Conservation (phyloP, 2,797 vertebrate genomes). For the Micropoecilia bifurca region DNA sequence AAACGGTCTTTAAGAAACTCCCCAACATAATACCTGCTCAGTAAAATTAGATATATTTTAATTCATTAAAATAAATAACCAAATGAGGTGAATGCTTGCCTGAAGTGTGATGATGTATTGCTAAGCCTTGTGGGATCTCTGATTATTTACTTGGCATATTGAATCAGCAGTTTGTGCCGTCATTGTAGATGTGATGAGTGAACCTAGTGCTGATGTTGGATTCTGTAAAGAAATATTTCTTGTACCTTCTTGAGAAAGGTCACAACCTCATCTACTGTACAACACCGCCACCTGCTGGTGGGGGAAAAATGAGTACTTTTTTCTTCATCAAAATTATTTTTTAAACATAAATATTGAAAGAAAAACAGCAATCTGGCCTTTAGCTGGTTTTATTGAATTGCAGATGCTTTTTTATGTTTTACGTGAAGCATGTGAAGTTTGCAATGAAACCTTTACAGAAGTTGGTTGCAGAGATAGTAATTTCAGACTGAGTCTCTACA, state of each 20-base stretch:
- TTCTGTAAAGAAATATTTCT: constrained; percentile 4
- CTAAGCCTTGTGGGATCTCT: constrained; percentile 17
- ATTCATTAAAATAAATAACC: neutral
- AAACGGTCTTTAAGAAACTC: neutral
- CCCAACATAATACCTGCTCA: neutral
- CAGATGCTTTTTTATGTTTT: neutral
- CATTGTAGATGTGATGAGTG: constrained; percentile 23
- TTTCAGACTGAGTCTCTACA: constrained; percentile 17
- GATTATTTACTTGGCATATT: neutral
- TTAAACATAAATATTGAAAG: neutral
- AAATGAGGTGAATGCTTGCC: neutral
- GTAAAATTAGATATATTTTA: neutral
- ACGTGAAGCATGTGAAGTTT: neutral
- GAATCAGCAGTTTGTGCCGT: neutral
- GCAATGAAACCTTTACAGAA: neutral
- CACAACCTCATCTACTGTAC: neutral
- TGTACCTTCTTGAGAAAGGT: neutral
- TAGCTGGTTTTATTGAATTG: neutral
- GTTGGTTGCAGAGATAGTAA: neutral
- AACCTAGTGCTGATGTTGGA: neutral
- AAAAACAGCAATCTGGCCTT: neutral
- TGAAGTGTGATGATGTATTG: neutral
- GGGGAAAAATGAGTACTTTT: neutral
- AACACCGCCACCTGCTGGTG: constrained; percentile 65
- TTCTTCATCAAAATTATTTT: neutral